Base-by-base conservation (phyloP, 2,888 invertebrate genomes). In the Napeogenes sylphis region DNA sequence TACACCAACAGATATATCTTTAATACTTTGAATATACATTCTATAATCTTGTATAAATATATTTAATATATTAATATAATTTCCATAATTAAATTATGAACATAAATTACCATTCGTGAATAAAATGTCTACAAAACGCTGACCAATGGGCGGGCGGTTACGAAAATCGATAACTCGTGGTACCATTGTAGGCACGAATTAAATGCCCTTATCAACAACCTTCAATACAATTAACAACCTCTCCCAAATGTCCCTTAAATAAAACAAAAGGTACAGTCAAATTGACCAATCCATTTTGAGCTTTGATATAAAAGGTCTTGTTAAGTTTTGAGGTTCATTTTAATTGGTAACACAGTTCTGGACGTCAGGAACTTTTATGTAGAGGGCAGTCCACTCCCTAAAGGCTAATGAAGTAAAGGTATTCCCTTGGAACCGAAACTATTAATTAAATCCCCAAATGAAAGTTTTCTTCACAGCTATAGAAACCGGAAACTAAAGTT, bases 171-270 rank as follows among this genome's bases (percentile, higher is more conserved):
- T 84, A 83, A 64, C 76, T 78, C 78, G 84, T 82, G 83, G 83
- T 84, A 78, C 79, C 78, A 72, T 69, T 74, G 68, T 71, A 70
- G 70, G 70, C 73, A 78, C 76, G 78, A 78, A 87, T 84, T 85
- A 84, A 85, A 84, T 84, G 82, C 79, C 77, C 81, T 84, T 84
- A 87, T 88, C 86, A 83, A 83, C 81, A 79, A 85, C 84, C 85
- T 85, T 83, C 87, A 87, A 89, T 89, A 85, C 84, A 85, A 88
- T 87, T 87, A 87, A 82, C 78, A 74, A 78, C 77, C 86, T 84
- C 84, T 84, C 81, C 80, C 78, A 81, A 83, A 81, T 81, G 82
- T 79, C 76, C 70, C 71, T 78, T 87, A 86, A 86, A 90, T 88
- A 86, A 87, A 83, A 87, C 86, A 89, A 85, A 82, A 84, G 83